Evolutionary conservation across 2,888 invertebrate species (phyloP).

Genomic region (Sycophila texana): DNA sequence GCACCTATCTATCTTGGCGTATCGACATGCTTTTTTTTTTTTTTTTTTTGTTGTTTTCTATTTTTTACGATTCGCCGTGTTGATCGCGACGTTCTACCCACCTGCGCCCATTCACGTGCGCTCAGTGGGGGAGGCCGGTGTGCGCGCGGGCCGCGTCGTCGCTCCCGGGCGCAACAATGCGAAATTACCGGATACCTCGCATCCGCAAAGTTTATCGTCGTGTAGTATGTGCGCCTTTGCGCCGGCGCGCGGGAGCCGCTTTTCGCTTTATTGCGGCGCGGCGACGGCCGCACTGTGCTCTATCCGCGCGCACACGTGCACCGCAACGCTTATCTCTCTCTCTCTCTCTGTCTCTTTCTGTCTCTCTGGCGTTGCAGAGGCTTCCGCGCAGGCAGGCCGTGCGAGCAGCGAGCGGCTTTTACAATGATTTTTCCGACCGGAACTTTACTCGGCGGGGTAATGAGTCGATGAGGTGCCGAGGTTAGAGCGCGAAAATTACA

Average conservation of each 20-base stretch:
- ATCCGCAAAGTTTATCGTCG: conserved; percentile 72
- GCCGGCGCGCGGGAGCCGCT: conserved; percentile 21
- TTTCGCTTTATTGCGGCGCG: conserved; percentile 51
- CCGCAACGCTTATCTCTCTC: conserved; percentile 24
- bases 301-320: neutral
- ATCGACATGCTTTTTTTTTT: conserved; percentile 25
- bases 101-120: conserved; percentile 67
- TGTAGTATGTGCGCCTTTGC: conserved; percentile 43
- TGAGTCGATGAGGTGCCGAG: conserved; percentile 33
- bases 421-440: conserved; percentile 45
- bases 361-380: neutral
- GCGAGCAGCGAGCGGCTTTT: conserved; percentile 6
- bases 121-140: conserved; percentile 14
- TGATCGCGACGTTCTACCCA: conserved; percentile 65
- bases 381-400: neutral
- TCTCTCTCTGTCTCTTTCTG: neutral
- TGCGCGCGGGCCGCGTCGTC: conserved; percentile 37
- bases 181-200: conserved; percentile 73
- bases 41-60: conserved; percentile 48
- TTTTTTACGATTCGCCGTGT: conserved; percentile 46
- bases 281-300: neutral
- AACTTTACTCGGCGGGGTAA: neutral
- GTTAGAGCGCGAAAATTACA: neutral
- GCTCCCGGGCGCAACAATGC: conserved; percentile 67
- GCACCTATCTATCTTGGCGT: neutral